phyloP scores from a whole-genome alignment of 2,888 invertebrate genomes.

The Sturmia bella region DNA sequence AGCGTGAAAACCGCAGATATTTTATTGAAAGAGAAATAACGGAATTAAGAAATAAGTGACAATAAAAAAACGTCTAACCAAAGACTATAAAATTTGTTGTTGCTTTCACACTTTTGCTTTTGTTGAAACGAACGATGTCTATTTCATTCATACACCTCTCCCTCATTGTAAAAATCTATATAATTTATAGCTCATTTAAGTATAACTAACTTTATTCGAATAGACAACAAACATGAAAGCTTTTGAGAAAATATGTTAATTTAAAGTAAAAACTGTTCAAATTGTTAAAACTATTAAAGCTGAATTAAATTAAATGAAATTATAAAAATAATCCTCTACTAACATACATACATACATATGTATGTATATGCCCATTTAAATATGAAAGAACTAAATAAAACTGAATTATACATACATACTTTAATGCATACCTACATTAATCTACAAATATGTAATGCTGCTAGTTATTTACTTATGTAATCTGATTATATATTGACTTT shows the following conservation, averaged over 20 bases:
- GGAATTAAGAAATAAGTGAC: no score
- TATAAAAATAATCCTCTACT: slow-evolving; percentile 12
- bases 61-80: no score
- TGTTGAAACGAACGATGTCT: no score
- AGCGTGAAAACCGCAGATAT: no score
- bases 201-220: no score
- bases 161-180: no score
- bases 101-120: no score
- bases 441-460: slow-evolving; percentile 22
- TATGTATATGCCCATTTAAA: slow-evolving; percentile 3
- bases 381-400: slow-evolving; percentile 17
- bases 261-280: slow-evolving; percentile 59
- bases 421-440: slow-evolving; percentile 20
- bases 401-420: slow-evolving; percentile 42
- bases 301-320: slow-evolving; percentile 15
- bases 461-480: slow-evolving; percentile 63
- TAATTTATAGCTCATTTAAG: neutral
- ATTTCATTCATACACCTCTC: no score
- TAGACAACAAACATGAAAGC: slow-evolving; percentile 26
- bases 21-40: no score
- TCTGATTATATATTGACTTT: slow-evolving; percentile 30
- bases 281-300: slow-evolving; percentile 53
- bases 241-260: slow-evolving; percentile 54
- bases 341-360: no score
- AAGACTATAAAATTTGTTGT: no score